Conservation (phyloP, 2,797 vertebrate species). For the Mus spretus region DNA sequence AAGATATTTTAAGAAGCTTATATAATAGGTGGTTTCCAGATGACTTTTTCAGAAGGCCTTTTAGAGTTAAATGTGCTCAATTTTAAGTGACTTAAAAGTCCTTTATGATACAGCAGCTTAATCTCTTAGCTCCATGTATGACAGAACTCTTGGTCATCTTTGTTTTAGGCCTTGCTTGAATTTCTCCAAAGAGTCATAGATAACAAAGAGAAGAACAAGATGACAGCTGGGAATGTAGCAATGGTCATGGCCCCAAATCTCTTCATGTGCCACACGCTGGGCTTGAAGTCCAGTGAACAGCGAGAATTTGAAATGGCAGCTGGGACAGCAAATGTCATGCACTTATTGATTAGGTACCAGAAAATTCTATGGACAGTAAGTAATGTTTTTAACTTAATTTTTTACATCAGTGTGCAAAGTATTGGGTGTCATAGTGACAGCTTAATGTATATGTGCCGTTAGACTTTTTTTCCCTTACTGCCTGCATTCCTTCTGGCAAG, state of each 20-base stretch:
- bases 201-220: slow-evolving; percentile 96
- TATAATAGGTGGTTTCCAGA: not conserved
- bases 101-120: not conserved
- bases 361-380: slow-evolving; percentile 97
- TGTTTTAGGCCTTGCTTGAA: slow-evolving; percentile 94
- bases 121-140: not conserved
- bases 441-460: not conserved
- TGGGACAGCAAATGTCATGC: slow-evolving; percentile 94
- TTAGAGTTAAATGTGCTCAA: not conserved
- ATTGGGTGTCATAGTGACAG: not conserved
- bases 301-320: slow-evolving; percentile 95
- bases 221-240: slow-evolving; percentile 96
- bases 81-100: slow-evolving; percentile 56
- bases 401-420: not conserved
- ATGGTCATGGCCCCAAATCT: slow-evolving; percentile 99
- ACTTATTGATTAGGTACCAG: slow-evolving; percentile 96
- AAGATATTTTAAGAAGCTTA: not conserved
- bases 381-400: slow-evolving; percentile 9
- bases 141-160: slow-evolving; percentile 71
- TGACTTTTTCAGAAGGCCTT: not conserved
- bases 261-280: slow-evolving; percentile 94
- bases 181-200: slow-evolving; percentile 97
- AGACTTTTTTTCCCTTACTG: not conserved
- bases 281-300: slow-evolving; percentile 93
- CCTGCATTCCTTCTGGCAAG: not conserved